These are phyloP conservation scores for Struthidea cinerea DNA, from an alignment of 2,113 vertebrate species.

Conservation along the genomic window DNA sequence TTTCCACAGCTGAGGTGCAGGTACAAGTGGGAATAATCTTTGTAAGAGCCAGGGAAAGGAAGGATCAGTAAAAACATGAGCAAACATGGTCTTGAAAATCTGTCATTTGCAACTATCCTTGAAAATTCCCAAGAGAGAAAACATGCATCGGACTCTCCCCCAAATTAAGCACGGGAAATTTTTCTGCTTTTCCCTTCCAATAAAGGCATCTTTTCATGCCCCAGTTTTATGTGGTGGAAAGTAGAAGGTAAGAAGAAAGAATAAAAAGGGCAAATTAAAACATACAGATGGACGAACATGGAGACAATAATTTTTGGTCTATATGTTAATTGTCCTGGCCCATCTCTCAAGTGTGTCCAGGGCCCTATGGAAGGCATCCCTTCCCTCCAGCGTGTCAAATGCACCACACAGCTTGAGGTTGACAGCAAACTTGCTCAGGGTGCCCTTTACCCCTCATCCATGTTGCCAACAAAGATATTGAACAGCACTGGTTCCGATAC, in stretches of 20 bases:
- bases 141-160: not conserved
- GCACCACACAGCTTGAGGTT: not conserved
- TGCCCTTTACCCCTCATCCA: fast-evolving
- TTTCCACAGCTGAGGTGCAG: not conserved
- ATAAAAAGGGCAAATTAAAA: not conserved
- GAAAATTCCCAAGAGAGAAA: not conserved
- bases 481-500: not conserved
- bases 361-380: not conserved
- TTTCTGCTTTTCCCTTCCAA: not conserved
- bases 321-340: not conserved
- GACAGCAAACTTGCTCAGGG: not conserved
- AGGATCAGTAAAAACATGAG: not conserved
- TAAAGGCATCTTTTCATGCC: not conserved
- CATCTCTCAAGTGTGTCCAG: not conserved
- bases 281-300: not conserved
- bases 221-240: not conserved
- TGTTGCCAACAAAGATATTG: not conserved
- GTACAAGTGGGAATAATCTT: not conserved
- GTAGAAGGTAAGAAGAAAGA: not conserved
- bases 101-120: not conserved
- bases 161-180: not conserved
- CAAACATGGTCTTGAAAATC: not conserved
- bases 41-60: not conserved
- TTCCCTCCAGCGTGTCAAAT: not conserved
- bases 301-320: not conserved